Conservation (phyloP, 2,797 vertebrate genomes). For the Pseudopleuronectes americanus region DNA sequence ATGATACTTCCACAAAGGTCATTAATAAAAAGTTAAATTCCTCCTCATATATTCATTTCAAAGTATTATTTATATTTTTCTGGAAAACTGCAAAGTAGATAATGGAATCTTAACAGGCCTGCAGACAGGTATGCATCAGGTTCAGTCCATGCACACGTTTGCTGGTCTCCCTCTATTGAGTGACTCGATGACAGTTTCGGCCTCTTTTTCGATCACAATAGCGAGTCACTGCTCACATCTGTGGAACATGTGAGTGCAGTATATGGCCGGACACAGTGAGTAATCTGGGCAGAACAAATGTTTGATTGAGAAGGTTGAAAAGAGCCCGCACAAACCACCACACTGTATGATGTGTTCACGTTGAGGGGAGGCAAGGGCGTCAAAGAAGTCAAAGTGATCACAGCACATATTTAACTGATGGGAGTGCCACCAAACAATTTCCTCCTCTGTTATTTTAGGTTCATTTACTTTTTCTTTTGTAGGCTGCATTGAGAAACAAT, state of each 20-base stretch:
- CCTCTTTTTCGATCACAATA: constrained; percentile 40
- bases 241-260: constrained; percentile 61
- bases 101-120: neutral
- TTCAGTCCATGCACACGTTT: constrained; percentile 12
- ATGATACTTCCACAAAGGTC: no score
- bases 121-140: constrained; percentile 15
- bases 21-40: neutral
- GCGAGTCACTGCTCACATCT: constrained; percentile 48
- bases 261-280: constrained; percentile 48
- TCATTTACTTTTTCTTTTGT: no score
- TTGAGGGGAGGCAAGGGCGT: constrained; percentile 32
- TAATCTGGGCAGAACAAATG: constrained; percentile 48
- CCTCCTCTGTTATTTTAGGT: neutral
- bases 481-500: no score
- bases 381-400: constrained; percentile 26
- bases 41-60: neutral
- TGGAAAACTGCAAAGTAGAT: neutral
- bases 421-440: neutral
- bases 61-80: neutral
- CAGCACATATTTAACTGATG: constrained; percentile 13
- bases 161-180: neutral
- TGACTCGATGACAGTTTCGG: constrained; percentile 19
- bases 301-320: constrained; percentile 61
- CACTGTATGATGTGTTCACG: constrained; percentile 45
- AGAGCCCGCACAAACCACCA: constrained; percentile 55